Evolutionary conservation across 2,113 vertebrate genomes (phyloP).

Genomic region (Jaculus jaculus): DNA sequence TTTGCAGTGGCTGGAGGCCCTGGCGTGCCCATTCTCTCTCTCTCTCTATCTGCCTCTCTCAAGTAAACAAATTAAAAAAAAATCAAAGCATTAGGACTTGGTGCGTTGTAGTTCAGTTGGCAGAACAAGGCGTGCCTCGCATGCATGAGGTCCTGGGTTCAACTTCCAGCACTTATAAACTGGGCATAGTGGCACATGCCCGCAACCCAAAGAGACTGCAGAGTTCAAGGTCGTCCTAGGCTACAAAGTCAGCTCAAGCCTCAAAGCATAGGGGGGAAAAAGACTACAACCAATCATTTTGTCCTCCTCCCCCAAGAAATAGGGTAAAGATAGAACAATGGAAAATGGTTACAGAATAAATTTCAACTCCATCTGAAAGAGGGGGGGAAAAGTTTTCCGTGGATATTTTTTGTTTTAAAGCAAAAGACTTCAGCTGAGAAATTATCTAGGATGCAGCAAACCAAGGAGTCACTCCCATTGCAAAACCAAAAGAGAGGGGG

Average conservation of each 20-base stretch:
- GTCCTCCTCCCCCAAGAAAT: neutral
- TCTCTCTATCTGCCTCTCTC: too few species aligned
- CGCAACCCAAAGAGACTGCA: too few species aligned
- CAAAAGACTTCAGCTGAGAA: conserved; percentile 5
- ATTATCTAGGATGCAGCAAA: conserved; percentile 31
- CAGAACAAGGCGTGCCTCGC: too few species aligned
- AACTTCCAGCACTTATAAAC: too few species aligned
- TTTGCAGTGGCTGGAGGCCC: too few species aligned
- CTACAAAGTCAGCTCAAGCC: too few species aligned
- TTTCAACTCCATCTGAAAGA: conserved; percentile 21
- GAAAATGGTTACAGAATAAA: conserved; percentile 9
- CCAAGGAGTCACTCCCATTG: conserved; percentile 35
- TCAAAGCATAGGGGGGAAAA: neutral
- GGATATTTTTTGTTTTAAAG: conserved; percentile 17
- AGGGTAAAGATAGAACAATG: neutral
- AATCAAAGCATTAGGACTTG: neutral
- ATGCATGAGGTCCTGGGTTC: too few species aligned
- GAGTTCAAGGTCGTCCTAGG: too few species aligned
- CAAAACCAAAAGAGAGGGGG: conserved; percentile 48
- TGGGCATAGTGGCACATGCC: too few species aligned
- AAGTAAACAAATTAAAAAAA: too few species aligned
- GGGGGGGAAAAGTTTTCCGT: conserved; percentile 18
- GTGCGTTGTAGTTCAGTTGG: too few species aligned
- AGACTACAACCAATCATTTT: neutral
- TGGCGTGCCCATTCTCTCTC: too few species aligned